Evolutionary conservation across 2,113 vertebrate species (phyloP).

Genomic region (Coturnix japonica): DNA sequence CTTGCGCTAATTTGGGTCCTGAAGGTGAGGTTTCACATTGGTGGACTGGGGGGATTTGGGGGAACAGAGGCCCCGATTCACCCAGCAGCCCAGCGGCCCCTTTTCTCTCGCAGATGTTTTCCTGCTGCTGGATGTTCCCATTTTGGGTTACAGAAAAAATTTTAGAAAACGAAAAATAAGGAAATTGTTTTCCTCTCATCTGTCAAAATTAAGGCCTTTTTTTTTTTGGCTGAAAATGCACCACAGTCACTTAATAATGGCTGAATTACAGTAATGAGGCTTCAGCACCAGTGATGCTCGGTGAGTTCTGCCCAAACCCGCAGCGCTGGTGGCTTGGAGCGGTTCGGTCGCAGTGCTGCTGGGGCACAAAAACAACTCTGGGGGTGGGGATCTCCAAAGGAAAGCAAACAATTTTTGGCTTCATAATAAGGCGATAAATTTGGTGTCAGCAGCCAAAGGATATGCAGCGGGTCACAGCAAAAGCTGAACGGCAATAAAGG

Average conservation of each 20-base stretch:
- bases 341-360: not conserved
- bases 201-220: not conserved
- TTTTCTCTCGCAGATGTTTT: not conserved
- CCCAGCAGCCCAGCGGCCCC: not conserved
- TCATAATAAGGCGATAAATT: not conserved
- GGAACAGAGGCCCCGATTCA: not conserved
- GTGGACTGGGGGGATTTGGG: not conserved
- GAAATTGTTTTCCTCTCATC: not conserved
- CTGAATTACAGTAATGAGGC: not conserved
- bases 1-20: not conserved
- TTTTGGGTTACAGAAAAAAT: not conserved
- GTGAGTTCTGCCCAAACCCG: not conserved
- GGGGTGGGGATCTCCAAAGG: not conserved
- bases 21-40: not conserved
- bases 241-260: not conserved
- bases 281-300: rapidly evolving
- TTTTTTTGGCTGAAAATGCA: not conserved
- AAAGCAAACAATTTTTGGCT: not conserved
- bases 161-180: not conserved
- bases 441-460: not conserved
- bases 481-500: not conserved
- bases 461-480: not conserved
- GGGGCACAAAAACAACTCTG: not conserved
- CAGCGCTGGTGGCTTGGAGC: rapidly evolving
- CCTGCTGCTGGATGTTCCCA: not conserved